phyloP scores from a whole-genome alignment of 1,140 invertebrate species.

The Lanistes nyassanus region DNA sequence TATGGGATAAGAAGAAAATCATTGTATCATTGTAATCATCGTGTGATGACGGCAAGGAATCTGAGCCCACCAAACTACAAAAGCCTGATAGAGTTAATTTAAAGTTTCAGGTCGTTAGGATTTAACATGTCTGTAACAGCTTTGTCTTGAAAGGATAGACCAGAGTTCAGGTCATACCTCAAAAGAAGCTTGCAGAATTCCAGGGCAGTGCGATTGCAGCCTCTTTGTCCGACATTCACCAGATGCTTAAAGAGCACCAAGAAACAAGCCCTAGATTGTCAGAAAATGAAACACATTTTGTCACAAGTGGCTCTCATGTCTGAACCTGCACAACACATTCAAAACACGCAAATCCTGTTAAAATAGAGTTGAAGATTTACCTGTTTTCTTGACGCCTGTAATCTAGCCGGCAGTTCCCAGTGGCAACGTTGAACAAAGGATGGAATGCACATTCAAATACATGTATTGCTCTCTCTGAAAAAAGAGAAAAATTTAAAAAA shows the following conservation, averaged over 20 bases:
- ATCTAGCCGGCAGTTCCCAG: constrained; percentile 80
- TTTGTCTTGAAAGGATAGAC: too few relatives aligned
- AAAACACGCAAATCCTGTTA: neutral
- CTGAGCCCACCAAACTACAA: too few relatives aligned
- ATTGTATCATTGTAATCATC: too few relatives aligned
- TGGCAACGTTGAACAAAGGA: constrained; percentile 81
- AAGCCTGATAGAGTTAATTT: too few relatives aligned
- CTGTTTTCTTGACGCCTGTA: constrained; percentile 87
- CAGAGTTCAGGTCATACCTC: constrained; percentile 52
- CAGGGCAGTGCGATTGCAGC: constrained; percentile 68
- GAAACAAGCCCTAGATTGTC: constrained; percentile 77
- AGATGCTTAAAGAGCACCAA: constrained; percentile 88
- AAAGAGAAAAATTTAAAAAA: neutral
- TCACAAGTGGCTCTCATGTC: neutral
- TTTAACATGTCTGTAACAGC: too few relatives aligned
- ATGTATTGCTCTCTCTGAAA: constrained; percentile 78
- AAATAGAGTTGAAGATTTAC: constrained; percentile 57
- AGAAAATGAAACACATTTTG: constrained; percentile 8
- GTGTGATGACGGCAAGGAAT: too few relatives aligned
- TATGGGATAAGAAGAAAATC: too few relatives aligned
- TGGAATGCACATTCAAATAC: constrained; percentile 84
- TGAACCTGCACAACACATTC: neutral
- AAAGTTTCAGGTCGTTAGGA: too few relatives aligned
- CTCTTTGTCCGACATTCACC: constrained; percentile 81
- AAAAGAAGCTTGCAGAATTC: constrained; percentile 69